Conservation (phyloP, 2,113 vertebrate species). For the Aphelocoma coerulescens region DNA sequence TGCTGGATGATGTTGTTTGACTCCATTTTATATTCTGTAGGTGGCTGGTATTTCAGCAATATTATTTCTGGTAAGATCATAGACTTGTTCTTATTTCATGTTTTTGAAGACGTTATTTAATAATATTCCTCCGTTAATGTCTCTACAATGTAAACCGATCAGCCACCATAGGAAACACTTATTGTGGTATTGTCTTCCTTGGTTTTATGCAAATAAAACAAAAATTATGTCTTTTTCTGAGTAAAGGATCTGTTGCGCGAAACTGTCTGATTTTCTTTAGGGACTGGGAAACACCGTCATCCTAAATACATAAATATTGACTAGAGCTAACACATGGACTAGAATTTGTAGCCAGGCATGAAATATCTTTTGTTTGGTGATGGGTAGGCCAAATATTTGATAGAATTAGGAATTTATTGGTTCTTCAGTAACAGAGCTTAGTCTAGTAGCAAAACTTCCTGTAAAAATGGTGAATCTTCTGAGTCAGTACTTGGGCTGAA, state of each 20-base stretch:
- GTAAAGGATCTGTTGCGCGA: not conserved
- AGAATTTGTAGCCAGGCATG: not conserved
- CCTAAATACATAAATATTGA: not conserved
- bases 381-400: not conserved
- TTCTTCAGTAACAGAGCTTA: not conserved
- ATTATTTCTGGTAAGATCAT: slow-evolving; percentile 70
- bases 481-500: not conserved
- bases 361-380: not conserved
- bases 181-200: not conserved
- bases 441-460: not conserved
- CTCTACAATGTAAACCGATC: not conserved
- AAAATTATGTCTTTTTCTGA: not conserved
- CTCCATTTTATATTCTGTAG: slow-evolving; percentile 65
- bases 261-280: not conserved
- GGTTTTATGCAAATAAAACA: not conserved
- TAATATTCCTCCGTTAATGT: not conserved
- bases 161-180: not conserved
- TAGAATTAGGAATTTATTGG: not conserved
- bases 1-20: slow-evolving; percentile 77
- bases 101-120: not conserved
- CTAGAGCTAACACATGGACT: not conserved
- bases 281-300: not conserved
- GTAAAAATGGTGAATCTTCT: not conserved
- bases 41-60: slow-evolving; percentile 77
- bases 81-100: not conserved